Base-by-base conservation (phyloP, 2,113 vertebrate species). In the Poeciliopsis occidentalis region DNA sequence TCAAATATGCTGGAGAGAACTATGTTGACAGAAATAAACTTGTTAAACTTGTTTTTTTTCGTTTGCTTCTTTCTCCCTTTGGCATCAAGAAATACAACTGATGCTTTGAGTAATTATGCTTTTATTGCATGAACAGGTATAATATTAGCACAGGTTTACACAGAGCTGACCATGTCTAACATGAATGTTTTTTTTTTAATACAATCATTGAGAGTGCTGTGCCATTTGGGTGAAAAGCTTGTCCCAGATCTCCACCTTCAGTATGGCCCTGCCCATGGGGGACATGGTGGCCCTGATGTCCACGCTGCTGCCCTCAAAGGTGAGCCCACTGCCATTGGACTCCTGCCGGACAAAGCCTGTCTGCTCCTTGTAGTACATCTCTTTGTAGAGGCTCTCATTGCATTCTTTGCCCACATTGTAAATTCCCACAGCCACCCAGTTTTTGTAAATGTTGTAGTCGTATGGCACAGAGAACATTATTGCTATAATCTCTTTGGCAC, bases 201-300 rank as follows among this genome's bases (percentile, higher is more conserved):
- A 24, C 0, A 29, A 34, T 83, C 12, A 85, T 44, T 75, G 12
- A 3, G 30, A n/a, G 0, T 66, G 34, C 1, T 70, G 72, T 22
- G 13, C 13, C 29, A 5, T 32, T 0, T 75, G 67, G 4, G 22
- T 17, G 73, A 89, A 93, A 34, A 85, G 4, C 78, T 89, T 87
- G 51, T 94, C 92, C 93, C 93, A 94, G 41, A 93, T 0, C 83
- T 94, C 92, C 73, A 94, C 72, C 79, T 93, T 93, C 88, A 94
- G 60, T 0, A 94, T 92, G 78, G 85, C 60, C 64, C 62, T 71
- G 44, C 92, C 93, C 85, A 91, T 0, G 0, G 92, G 90, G 17
- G 82, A 92, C 93, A 93, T 93, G 76, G 82, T 91, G 3, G 65
- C 90, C 75, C 82, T 90, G 83, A 94, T 1, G 60, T 92, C 91